A percentile compares a stretch with the other conserved stretches of the same genome.
These are phyloP conservation scores for Geococcyx californianus DNA, from an alignment of 2,113 vertebrate genomes.

Conservation along the genomic window DNA sequence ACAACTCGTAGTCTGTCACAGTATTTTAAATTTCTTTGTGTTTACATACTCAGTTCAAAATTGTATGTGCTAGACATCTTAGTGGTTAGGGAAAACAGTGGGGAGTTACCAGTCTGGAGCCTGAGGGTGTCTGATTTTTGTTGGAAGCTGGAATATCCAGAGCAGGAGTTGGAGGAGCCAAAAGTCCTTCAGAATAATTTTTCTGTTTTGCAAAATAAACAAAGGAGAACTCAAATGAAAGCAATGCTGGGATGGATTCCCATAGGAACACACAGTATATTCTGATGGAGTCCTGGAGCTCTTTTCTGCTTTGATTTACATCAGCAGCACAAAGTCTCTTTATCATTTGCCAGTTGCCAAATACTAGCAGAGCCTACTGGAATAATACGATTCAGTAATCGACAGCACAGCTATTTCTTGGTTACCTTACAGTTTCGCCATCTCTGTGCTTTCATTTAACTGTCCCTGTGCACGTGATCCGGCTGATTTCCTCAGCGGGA, in stretches of 20 bases:
- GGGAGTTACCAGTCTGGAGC: conserved; percentile 65
- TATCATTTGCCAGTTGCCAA: conserved; percentile 5
- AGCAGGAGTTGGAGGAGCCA: conserved; percentile 31
- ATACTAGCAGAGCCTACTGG: neutral
- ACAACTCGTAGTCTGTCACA: neutral
- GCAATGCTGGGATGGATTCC: conserved; percentile 11
- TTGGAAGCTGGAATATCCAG: conserved; percentile 55
- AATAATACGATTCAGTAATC: neutral
- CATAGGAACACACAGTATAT: neutral
- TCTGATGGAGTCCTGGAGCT: neutral
- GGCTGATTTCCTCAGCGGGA: neutral
- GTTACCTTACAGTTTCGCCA: neutral
- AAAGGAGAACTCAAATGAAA: conserved; percentile 43
- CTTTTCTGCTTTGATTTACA: conserved; percentile 39
- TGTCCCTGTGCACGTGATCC: neutral
- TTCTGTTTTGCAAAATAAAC: conserved; percentile 61
- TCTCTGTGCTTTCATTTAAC: neutral
- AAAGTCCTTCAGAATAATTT: conserved; percentile 50
- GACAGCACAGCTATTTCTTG: neutral
- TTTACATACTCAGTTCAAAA: conserved; percentile 47
- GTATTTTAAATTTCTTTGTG: conserved; percentile 27
- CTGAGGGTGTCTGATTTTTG: conserved; percentile 60
- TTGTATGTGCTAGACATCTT: conserved; percentile 33
- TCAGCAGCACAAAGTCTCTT: neutral
- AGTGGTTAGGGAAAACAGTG: conserved; percentile 62